Base-by-base conservation (phyloP, 2,797 vertebrate species). In the Threskiornis aethiopicus region DNA sequence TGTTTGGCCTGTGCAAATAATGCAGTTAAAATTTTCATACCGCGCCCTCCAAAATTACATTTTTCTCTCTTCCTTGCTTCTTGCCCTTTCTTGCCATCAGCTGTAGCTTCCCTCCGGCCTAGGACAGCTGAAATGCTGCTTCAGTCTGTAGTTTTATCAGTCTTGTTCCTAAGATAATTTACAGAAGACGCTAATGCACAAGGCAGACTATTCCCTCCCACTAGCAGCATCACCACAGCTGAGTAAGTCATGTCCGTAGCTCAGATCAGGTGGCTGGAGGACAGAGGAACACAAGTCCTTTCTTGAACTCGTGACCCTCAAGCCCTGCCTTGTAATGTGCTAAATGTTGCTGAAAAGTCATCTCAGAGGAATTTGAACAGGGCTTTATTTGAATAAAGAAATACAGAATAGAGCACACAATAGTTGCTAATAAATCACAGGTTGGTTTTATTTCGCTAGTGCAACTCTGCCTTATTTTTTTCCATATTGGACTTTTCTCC, bases 341-440 rank as follows among this genome's bases (percentile, higher is more conserved):
- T 65, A 65, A 94, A 96, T 80, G 87, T 29, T 96, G 77, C 87
- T 91, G 88, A 85, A 93, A 96, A 96, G 88, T 91, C 87, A 93
- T 71, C 78, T 94, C 61, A 76, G 91, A 93, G 73, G 87, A 94
- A 84, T 87, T 84, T 76, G 67, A 85, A 25, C 66, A 13, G 47
- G 78, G 59, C 52, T 90, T 87, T 92, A 95, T 96, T 95, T 96
- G 95, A 96, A 94, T 94, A 95, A 94, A 97, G 93, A 95, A 94
- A 93, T 89, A 87, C 51, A 78, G 57, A 73, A 70, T 84, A 69
- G 67, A 90, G 67, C 73, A 83, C 83, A 93, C 84, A 93, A 84
- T 55, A 82, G 86, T 86, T 39, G 10, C 66, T 79, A 95, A 94
- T 97, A 97, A 97, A 96, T 96, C 93, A 96, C 78, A 72, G 55